Base-by-base conservation (phyloP, 2,797 vertebrate species). In the Psittacula derbiana region DNA sequence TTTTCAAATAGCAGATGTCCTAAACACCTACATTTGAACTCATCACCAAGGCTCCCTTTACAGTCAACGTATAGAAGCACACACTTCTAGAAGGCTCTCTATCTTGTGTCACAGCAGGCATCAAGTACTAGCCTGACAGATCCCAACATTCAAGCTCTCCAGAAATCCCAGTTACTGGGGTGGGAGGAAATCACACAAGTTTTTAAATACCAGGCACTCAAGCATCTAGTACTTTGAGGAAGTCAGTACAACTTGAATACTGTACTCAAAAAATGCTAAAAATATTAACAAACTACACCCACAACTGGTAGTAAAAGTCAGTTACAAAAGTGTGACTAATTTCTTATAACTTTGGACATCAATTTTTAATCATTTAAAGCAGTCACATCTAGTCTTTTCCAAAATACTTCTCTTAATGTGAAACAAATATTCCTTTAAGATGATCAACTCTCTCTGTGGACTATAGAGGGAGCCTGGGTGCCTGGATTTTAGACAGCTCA, bases 381-480 rank as follows among this genome's bases (percentile, higher is more conserved):
- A 41, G 31, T 24, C 31, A 38, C 10, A 76, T 46, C 19, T 55
- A 17, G 5, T 33, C 28, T 66, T 41, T 70, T 41, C n/a, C 33
- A n/a, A 70, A 75, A 44, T 38, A 67, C 21, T 69, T 74, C 64
- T 65, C 46, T 47, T 11, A 10, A 11, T 21, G 41, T 41, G 24
- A 87, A 20, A 7, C 31, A 27, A 58, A 75, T 19, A 16, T 50
- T 85, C 55, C 36, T 76, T 71, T 71, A 88, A 78, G 25, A 13
- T 49, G 86, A 44, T 92, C 40, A 80, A 38, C 60, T 67, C 89
- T 83, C 84, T 80, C 31, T 90, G 15, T 87, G 57, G 89, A 90
- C 95, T 94, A 96, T 78, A 96, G 96, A 95, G 94, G 96, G 95
- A 96, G 95, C 91, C 94, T 94, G 65, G 75, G 86, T 58, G 75